A percentile compares a stretch with the other conserved stretches of the same genome.
phyloP scores from a whole-genome alignment of 2,113 vertebrate species.

The Pterocles orientalis region DNA sequence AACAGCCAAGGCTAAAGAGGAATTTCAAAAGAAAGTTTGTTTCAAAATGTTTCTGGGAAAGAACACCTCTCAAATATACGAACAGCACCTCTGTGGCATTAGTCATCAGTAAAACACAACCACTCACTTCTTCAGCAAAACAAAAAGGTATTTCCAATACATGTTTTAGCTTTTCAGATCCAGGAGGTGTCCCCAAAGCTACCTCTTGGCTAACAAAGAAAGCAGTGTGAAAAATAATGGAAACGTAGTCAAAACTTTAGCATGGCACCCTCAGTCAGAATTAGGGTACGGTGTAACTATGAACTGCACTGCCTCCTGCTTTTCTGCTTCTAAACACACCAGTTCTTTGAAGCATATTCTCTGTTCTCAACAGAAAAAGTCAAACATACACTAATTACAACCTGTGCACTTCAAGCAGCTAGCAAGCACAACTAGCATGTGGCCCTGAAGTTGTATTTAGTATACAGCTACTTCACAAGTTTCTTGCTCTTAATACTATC shows the following conservation, averaged over 20 bases:
- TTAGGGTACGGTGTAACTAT: not conserved
- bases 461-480: not conserved
- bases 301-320: not conserved
- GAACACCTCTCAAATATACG: not conserved
- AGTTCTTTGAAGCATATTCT: not conserved
- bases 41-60: not conserved
- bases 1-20: not conserved
- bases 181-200: constrained; percentile 15
- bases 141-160: not conserved
- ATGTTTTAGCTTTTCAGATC: not conserved
- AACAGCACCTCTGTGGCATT: not conserved
- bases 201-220: not conserved
- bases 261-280: not conserved
- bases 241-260: not conserved
- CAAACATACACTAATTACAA: not conserved
- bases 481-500: not conserved
- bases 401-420: not conserved
- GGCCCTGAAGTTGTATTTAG: not conserved
- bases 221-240: not conserved
- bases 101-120: not conserved
- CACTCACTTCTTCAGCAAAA: not conserved
- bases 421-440: not conserved
- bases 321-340: not conserved
- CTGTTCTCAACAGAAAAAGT: not conserved
- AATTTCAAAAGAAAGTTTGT: not conserved